phyloP scores from a whole-genome alignment of 2,113 vertebrate genomes.

The Myxocyprinus asiaticus region DNA sequence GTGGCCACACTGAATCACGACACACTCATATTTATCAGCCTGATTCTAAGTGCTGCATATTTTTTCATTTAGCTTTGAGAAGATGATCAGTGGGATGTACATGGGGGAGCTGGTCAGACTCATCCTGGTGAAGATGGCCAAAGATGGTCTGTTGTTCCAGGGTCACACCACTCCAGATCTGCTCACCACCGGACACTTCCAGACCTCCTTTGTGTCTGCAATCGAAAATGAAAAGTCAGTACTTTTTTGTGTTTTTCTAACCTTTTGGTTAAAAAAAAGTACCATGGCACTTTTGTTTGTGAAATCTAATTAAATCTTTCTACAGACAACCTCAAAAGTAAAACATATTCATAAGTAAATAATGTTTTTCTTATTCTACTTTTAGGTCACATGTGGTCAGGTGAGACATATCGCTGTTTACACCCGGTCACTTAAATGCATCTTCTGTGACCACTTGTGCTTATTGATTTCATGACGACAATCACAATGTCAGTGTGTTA shows the following conservation, averaged over 20 bases:
- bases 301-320: too few relatives aligned
- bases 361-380: too few relatives aligned
- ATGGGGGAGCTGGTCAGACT: constrained; percentile 95
- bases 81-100: constrained; percentile 99
- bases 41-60: background rate
- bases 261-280: too few relatives aligned
- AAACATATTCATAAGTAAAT: too few relatives aligned
- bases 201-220: constrained; percentile 83
- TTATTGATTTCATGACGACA: too few relatives aligned
- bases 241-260: background rate
- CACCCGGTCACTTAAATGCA: too few relatives aligned
- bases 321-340: too few relatives aligned
- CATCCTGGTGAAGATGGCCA: constrained; percentile 93
- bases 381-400: too few relatives aligned
- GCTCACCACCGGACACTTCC: constrained; percentile 82
- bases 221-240: constrained; percentile 84
- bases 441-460: too few relatives aligned
- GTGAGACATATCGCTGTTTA: too few relatives aligned
- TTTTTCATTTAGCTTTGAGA: constrained; percentile 84
- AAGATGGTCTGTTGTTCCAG: constrained; percentile 83
- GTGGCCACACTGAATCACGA: background rate
- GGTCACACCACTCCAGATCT: constrained; percentile 82
- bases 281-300: too few relatives aligned
- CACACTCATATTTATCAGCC: background rate
- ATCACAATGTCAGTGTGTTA: too few relatives aligned